Base-by-base conservation (phyloP, 2,113 vertebrate genomes). In the Dicaeum eximium region DNA sequence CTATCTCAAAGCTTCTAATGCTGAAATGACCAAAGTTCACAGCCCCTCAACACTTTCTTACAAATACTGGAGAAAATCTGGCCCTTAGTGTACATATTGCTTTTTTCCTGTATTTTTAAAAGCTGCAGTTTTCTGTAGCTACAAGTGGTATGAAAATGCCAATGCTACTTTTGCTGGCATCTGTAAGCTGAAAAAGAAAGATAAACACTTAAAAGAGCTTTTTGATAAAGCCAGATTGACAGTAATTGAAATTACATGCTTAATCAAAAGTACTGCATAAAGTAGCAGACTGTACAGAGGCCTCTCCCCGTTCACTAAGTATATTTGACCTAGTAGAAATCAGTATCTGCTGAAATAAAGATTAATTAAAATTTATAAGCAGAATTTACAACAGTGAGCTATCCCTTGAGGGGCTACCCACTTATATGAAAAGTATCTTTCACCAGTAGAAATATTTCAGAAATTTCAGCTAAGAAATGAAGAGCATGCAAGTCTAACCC, bases 281-380 rank as follows among this genome's bases (percentile, higher is more conserved):
- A 65, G 38, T 44, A 87, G 15, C 30, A 51, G 44, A 78, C 28
- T 44, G 23, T 24, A 88, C n/a, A 62, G 60, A 83, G 28, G 44
- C 40, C 27, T 86, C 79, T 96, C 53, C 57, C 51, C 75, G 60
- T 54, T 88, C 33, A 42, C 44, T 66, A 56, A 74, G 48, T 79
- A 51, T 79, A 72, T 51, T 80, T 88, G 80, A 83, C 86, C 92
- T 64, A 80, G 54, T 61, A 88, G 81, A 86, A 95, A 93, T 71
- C 51, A 91, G 21, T 37, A 83, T 58, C 71, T 61, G 74, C 33
- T 70, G 70, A 94, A 96, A 89, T 35, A 94, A 90, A 93, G 42
- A 45, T 93, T 77, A 91, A 95, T 93, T 86, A 86, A 86, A 92
- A 88, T 89, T 83, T 88, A 77, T 80, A 77, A 93, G 37, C 28